Conservation (phyloP, 2,113 vertebrate species). For the Hepsetus odoe region DNA sequence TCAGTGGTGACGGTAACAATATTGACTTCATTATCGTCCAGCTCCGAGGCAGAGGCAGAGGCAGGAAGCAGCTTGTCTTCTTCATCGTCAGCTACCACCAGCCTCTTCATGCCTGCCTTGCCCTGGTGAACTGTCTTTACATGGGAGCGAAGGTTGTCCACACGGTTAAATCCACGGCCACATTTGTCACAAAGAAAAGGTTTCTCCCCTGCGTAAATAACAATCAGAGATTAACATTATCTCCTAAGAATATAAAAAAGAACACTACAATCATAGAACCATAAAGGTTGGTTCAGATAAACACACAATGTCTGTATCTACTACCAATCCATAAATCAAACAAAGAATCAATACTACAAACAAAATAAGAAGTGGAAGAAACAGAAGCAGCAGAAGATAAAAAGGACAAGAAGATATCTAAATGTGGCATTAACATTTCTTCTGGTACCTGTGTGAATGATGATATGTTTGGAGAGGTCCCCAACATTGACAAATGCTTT, state of each 20-base stretch:
- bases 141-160: conserved; percentile 96
- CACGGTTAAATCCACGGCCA: conserved; percentile 93
- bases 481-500: conserved; percentile 98
- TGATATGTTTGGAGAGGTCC: conserved; percentile 97
- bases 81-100: conserved; percentile 69
- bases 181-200: conserved; percentile 97
- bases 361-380: neutral
- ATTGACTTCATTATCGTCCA: conserved; percentile 83
- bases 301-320: too few species aligned
- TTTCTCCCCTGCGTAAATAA: conserved; percentile 93
- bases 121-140: conserved; percentile 97
- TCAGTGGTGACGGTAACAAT: conserved; percentile 90
- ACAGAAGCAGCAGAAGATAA: neutral
- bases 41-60: conserved; percentile 58
- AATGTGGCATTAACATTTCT: neutral
- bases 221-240: too few species aligned
- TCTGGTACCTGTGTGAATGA: conserved; percentile 91
- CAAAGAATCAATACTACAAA: neutral
- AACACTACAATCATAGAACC: neutral
- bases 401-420: neutral
- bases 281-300: too few species aligned
- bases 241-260: neutral
- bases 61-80: conserved; percentile 50
- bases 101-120: conserved; percentile 92
- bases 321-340: too few species aligned